Percentiles rank a stretch among this genome's conserved stretches.
These are phyloP conservation scores for Eilema depressum DNA, from an alignment of 2,888 invertebrate genomes.

Conservation along the genomic window DNA sequence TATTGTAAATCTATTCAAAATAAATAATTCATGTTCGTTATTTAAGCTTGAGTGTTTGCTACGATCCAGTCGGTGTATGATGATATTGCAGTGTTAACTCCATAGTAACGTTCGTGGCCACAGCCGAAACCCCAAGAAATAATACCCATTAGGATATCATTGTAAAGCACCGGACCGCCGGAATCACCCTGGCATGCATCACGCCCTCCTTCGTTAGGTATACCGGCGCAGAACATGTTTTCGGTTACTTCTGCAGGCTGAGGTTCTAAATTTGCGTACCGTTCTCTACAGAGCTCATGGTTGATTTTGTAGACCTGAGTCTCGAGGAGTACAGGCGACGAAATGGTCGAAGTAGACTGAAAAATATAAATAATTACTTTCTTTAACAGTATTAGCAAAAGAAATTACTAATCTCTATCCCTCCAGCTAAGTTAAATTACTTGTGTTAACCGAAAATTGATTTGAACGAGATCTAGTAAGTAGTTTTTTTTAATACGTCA, in stretches of 20 bases:
- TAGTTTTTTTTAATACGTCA: too few species aligned
- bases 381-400: too few species aligned
- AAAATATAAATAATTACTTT: background rate
- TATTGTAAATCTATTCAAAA: background rate
- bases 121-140: constrained; percentile 83
- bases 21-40: background rate
- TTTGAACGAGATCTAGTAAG: too few species aligned
- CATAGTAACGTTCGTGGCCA: constrained; percentile 76
- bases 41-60: background rate
- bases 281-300: constrained; percentile 20
- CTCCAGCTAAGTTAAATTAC: too few species aligned
- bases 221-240: constrained; percentile 75
- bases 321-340: constrained; percentile 30
- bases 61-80: constrained; percentile 22
- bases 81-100: constrained; percentile 77
- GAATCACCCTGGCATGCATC: constrained; percentile 80
- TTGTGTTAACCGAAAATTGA: too few species aligned
- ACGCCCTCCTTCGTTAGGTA: constrained; percentile 59
- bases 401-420: too few species aligned
- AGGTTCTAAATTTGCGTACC: constrained; percentile 21
- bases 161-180: constrained; percentile 79
- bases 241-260: constrained; percentile 51
- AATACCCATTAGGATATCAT: constrained; percentile 72
- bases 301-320: constrained; percentile 35
- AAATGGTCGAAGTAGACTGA: constrained; percentile 5